Conservation (phyloP, 2,888 invertebrate genomes). For the Loripinus fragilis region DNA sequence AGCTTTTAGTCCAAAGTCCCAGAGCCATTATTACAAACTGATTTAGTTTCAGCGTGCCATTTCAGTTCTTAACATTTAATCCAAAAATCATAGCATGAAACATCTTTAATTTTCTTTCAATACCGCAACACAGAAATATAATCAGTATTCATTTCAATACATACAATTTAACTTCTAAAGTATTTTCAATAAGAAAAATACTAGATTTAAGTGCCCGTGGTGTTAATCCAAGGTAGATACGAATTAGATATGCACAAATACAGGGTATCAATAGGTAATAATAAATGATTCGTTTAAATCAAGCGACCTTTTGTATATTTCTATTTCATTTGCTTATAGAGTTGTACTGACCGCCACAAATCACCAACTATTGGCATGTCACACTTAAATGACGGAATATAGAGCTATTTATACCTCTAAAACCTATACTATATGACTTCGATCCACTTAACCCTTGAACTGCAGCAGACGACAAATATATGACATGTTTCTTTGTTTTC, state of each 20-base stretch:
- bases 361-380: not conserved
- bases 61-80: slow-evolving; percentile 6
- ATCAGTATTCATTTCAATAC: slow-evolving; percentile 9
- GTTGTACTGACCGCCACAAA: not conserved
- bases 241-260: not conserved
- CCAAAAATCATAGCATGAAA: not conserved
- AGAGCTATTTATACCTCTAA: slow-evolving; percentile 3
- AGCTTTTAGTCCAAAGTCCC: slow-evolving; percentile 11
- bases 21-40: not conserved
- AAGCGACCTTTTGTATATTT: slow-evolving; percentile 5
- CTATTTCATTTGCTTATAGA: slow-evolving; percentile 2
- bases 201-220: not conserved
- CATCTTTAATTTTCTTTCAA: slow-evolving; percentile 2
- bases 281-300: slow-evolving; percentile 9
- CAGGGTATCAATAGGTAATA: not conserved
- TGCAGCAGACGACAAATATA: too few species aligned
- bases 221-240: not conserved
- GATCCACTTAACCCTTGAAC: too few species aligned
- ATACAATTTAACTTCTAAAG: not conserved
- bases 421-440: not conserved
- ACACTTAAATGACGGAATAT: not conserved
- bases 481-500: too few species aligned
- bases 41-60: slow-evolving; percentile 8
- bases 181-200: not conserved
- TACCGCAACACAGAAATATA: not conserved